These are phyloP conservation scores for Hippasteria phrygiana DNA, from an alignment of 53 echinoderm and acorn worm genomes.

Conservation along the genomic window DNA sequence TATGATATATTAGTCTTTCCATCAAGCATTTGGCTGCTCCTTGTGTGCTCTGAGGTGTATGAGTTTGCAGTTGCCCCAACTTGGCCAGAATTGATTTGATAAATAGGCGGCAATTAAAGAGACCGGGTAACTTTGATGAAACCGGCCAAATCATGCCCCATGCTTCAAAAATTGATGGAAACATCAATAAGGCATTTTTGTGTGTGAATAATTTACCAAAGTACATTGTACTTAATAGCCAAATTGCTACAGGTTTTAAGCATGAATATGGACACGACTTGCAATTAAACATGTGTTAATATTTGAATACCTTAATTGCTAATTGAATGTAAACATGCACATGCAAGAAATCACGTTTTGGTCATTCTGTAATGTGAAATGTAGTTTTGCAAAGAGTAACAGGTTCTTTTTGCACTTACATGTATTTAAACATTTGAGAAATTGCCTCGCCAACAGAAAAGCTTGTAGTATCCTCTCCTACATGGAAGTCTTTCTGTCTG, in stretches of 20 bases:
- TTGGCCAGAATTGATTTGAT: slow-evolving; percentile 39
- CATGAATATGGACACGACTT: background rate
- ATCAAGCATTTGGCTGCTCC: background rate
- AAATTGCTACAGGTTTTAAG: background rate
- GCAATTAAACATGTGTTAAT: background rate
- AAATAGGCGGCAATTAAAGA: slow-evolving; percentile 46
- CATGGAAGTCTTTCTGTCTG: too few relatives aligned
- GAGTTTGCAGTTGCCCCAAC: background rate
- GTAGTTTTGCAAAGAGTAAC: too few relatives aligned
- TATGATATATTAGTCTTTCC: slow-evolving; percentile 40
- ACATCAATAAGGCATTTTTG: background rate
- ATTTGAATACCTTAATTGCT: background rate
- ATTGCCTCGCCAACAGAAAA: too few relatives aligned
- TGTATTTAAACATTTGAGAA: too few relatives aligned
- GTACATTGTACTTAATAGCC: too few relatives aligned
- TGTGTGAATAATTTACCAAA: background rate
- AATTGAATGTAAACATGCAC: background rate
- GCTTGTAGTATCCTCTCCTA: too few relatives aligned
- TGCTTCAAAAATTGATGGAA: background rate
- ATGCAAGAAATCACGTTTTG: background rate
- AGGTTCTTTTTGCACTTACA: too few relatives aligned
- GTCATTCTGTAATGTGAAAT: too few relatives aligned
- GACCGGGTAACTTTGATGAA: background rate
- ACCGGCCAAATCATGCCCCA: background rate
- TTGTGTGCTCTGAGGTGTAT: background rate